Base-by-base conservation (phyloP, 2,888 invertebrate species). In the Campoplex nolae region DNA sequence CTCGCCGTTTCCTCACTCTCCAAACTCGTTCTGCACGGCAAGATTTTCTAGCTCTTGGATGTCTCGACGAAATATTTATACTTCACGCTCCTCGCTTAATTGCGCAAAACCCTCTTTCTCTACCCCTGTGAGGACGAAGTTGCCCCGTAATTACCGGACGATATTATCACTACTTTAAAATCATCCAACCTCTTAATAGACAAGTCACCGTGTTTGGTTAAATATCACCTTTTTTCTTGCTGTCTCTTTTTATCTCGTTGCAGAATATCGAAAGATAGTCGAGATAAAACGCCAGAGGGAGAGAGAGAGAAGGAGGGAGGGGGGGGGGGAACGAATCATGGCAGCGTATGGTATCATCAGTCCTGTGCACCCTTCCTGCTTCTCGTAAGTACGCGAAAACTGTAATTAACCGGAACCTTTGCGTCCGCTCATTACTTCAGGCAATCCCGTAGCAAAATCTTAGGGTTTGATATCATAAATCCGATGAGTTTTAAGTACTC, bases 31-130 rank as follows among this genome's bases (percentile, higher is more conserved):
- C 23, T 58, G 70, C 65, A 76, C 16, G 71, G 23, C 73, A 76
- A 71, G 77, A 85, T 87, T 85, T 83, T 80, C 86, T 80, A 89
- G 88, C 89, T 81, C 74, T 76, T 54, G 85, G 81, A 81, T 76
- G 45, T 51, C 23, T 71, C 83, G 76, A 77, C 89, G 86, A 89
- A 91, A 92, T 92, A 92, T 92, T 93, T 93, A 92, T 92, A 90
- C 89, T 91, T 86, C 84, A 89, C 84, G 89, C 91, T 91, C 89
- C 90, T 88, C 90, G 89, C 92, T 93, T 92, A 93, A 93, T 93
- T 92, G 92, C 92, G 84, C 88, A 86, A 88, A 87, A 23, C 88
- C 87, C 76, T 88, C 54, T 38, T 70, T n/a, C 70, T 42, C 45
- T 18, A 18, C 70, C 77, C 28, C 38, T 35, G 54, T 51, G 35